Base-by-base conservation (phyloP, 2,113 vertebrate genomes). In the Rhombomys opimus region DNA sequence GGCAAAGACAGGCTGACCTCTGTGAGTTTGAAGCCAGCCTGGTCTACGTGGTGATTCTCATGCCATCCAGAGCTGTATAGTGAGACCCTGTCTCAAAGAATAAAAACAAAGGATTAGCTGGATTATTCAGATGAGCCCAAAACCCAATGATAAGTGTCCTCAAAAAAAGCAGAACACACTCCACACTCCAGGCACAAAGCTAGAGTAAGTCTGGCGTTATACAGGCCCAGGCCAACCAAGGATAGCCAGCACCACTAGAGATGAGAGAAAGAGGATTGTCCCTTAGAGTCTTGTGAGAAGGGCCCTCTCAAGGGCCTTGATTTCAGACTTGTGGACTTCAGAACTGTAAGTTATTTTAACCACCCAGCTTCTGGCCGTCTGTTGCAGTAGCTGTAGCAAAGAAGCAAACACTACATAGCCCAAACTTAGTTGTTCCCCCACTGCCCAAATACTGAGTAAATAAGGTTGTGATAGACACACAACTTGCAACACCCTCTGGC, bases 241-340 rank as follows among this genome's bases (percentile, higher is more conserved):
- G 25, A 65, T 0, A 7, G 46, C 32, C 81, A 23, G 52, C 14
- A n/a, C 54, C 35, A 25, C 38, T 32, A 68, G 57, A 84, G 38
- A 65, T 25, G 9, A 32, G 20, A 75, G 75, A 67, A 41, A 50
- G 59, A 63, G 12, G 2, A n/a, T 38, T n/a, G n/a, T 41, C 38
- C 52, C n/a, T 80, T 41, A 32, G 54, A 61, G 3, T 35, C 85
- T 23, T 50, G 77, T 14, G 73, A 25, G 3, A 2, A 78, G 13
- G 13, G 14, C 30, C 54, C 85, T 61, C 46, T 50, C 22, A 2
- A 50, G 11, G 17, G 17, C 87, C 65, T 63, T 63, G 81, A 63
- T 46, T 89, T 90, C 81, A 95, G 61, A n/a, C 68, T 91, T 50
- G 35, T 63, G 68, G 54, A 32, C 80, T 95, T 54, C 80, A 84